phyloP scores from a whole-genome alignment of 2,113 vertebrate genomes.

The Taxidea taxus region DNA sequence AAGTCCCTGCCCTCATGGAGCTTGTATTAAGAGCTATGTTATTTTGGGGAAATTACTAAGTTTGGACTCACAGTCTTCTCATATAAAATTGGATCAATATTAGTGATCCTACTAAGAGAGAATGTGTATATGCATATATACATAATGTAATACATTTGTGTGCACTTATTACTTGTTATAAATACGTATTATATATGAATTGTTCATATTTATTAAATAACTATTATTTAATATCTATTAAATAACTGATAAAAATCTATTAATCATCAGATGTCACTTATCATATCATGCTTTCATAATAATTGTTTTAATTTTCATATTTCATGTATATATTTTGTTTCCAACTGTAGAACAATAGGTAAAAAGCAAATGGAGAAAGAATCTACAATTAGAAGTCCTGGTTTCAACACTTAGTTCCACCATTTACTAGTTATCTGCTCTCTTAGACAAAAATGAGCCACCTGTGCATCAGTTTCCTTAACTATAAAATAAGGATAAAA shows the following conservation, averaged over 20 bases:
- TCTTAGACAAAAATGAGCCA: not conserved
- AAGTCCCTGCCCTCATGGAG: not conserved
- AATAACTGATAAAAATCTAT: not conserved
- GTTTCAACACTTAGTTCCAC: not conserved
- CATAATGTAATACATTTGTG: not conserved
- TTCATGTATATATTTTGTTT: constrained; percentile 11
- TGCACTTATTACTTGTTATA: not conserved
- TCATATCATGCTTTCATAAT: not conserved
- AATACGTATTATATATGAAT: not conserved
- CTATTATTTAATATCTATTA: not conserved
- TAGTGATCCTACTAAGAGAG: not conserved
- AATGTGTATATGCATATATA: not conserved
- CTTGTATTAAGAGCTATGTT: not conserved
- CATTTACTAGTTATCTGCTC: not conserved
- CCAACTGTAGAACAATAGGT: not conserved
- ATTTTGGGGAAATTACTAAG: not conserved
- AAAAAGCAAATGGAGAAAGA: not conserved
- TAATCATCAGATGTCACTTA: not conserved
- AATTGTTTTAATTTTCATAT: constrained; percentile 26
- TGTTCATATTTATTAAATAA: not conserved
- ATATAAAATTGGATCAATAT: not conserved
- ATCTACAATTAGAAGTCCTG: not conserved
- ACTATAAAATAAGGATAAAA: constrained; percentile 10
- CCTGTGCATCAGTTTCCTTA: not conserved
- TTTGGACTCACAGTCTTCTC: not conserved